Conservation (phyloP, 1,140 invertebrate genomes). For the Dolichoris vasculosae region DNA sequence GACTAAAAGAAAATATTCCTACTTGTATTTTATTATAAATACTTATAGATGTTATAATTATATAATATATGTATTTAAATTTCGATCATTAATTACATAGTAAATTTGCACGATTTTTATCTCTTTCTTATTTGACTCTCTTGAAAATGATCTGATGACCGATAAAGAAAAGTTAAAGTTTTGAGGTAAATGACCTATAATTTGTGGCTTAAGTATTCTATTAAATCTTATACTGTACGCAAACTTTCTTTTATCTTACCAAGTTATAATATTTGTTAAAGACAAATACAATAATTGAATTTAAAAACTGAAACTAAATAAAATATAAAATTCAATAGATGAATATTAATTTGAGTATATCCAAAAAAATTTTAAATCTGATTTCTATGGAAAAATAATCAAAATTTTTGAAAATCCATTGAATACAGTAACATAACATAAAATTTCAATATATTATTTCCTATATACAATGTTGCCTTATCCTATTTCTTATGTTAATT, state of each 20-base stretch:
- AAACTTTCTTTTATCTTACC: conserved; percentile 2
- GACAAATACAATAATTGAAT: not conserved
- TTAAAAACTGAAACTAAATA: not conserved
- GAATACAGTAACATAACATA: too few relatives aligned
- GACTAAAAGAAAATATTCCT: not conserved
- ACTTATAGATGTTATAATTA: not conserved
- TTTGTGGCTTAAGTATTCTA: not conserved
- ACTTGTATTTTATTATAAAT: not conserved
- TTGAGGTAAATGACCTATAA: conserved; percentile 11
- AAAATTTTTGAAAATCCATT: not conserved
- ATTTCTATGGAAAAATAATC: not conserved
- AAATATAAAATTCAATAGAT: not conserved
- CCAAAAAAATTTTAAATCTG: not conserved
- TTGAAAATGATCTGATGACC: not conserved
- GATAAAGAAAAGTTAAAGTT: conserved; percentile 30
- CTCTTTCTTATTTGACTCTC: not conserved
- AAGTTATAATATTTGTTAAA: not conserved
- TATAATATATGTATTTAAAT: not conserved
- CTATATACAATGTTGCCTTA: too few relatives aligned
- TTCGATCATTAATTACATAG: not conserved
- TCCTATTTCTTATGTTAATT: too few relatives aligned
- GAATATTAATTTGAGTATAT: not conserved
- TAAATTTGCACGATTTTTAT: not conserved
- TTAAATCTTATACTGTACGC: not conserved
- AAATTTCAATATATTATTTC: too few relatives aligned